phyloP scores from a whole-genome alignment of 1,140 invertebrate genomes.

The Drosophila baimaii region DNA sequence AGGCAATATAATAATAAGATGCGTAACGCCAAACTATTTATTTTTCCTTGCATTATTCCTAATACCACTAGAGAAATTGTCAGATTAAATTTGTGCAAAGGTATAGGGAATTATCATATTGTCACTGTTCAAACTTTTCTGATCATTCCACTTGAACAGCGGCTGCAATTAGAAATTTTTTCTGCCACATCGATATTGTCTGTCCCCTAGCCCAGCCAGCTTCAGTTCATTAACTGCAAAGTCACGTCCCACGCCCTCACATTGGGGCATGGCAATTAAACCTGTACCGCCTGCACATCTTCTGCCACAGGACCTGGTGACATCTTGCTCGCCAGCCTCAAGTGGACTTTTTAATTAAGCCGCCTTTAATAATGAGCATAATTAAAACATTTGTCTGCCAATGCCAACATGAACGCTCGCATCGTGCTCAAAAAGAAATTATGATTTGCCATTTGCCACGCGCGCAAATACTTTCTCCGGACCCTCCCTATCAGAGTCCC shows the following conservation, averaged over 20 bases:
- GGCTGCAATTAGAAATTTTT: too few relatives aligned
- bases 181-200: neutral
- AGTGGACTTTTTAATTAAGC: slow-evolving; percentile 56
- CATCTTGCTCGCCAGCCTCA: slow-evolving; percentile 5
- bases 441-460: slow-evolving; percentile 50
- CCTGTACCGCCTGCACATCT: slow-evolving; percentile 4
- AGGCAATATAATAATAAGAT: too few relatives aligned
- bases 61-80: too few relatives aligned
- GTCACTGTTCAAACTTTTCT: too few relatives aligned
- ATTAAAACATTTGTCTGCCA: slow-evolving; percentile 50
- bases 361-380: slow-evolving; percentile 44
- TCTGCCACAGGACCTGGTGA: neutral
- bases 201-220: neutral
- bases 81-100: too few relatives aligned
- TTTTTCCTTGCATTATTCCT: too few relatives aligned
- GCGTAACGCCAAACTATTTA: too few relatives aligned
- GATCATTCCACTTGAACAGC: too few relatives aligned
- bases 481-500: neutral
- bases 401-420: slow-evolving; percentile 17
- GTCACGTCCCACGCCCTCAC: slow-evolving; percentile 28
- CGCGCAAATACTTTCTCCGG: neutral
- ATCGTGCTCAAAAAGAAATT: slow-evolving; percentile 37
- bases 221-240: slow-evolving; percentile 40
- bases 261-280: slow-evolving; percentile 36
- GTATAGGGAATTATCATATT: too few relatives aligned